Base-by-base conservation (phyloP, 2,888 invertebrate species). In the Smittia sp. region DNA sequence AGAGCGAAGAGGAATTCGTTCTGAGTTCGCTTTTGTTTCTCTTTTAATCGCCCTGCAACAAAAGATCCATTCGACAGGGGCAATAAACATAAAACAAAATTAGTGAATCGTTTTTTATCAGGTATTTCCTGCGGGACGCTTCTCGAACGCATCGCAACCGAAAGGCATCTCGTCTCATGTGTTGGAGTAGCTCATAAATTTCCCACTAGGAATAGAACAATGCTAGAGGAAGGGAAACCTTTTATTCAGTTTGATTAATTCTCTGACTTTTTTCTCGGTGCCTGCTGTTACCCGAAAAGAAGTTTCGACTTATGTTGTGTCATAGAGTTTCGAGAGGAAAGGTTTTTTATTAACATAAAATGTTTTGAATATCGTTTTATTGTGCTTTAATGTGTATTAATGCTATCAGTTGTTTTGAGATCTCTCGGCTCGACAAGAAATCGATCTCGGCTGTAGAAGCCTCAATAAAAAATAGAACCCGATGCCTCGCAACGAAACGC, bases 311-410 rank as follows among this genome's bases (percentile, higher is more conserved):
- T 58, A 58, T 67, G 67, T 67, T 67, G 63, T 65, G 41, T 41
- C 46, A 67, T 67, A 67, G 11, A 67, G 20, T 65, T 18, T n/a
- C 1, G 20, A 18, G 18, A 22, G 22, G 18, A 4, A 63, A 63
- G n/a, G 58, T 6, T 18, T 58, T 58, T 63, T 69, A 69, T 69
- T 54, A 69, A 69, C 69, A 69, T 69, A 54, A 54, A 69, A 69
- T 69, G 52, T 69, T 69, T 69, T 69, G 69, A 69, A 69, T 69
- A 27, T 27, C n/a, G 24, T 54, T 69, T 69, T 69, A 69, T 69
- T 69, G 52, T 32, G 25, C 52, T 69, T 68, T 69, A 69, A 69
- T 69, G 27, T 54, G 54, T 54, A 54, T 69, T 67, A 67, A 67
- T 46, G 58, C 20, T 58, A 58, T 58, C 58, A 58, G 58, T 58